phyloP scores from a whole-genome alignment of 2,113 vertebrate species.

The Xenopus laevis region DNA sequence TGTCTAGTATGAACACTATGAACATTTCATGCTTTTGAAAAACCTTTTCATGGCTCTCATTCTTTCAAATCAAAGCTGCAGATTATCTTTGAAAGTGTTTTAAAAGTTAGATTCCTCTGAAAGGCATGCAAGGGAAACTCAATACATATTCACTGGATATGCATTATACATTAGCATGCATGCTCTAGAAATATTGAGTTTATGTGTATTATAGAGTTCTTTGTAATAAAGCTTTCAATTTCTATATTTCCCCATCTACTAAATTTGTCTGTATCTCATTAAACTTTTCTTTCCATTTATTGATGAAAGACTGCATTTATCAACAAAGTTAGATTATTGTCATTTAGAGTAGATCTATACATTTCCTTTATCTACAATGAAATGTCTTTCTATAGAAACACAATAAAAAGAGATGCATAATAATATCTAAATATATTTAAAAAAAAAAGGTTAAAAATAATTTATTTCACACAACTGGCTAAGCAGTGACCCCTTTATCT shows the following conservation, averaged over 20 bases:
- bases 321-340: no score
- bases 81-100: constrained; percentile 23
- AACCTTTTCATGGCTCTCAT: no score
- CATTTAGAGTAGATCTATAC: no score
- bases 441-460: no score
- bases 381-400: no score
- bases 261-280: constrained; percentile 14
- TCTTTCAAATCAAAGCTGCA: not conserved
- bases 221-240: not conserved
- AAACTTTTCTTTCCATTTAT: constrained; percentile 5
- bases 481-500: no score
- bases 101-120: constrained; percentile 25
- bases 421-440: no score
- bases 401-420: no score
- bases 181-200: constrained; percentile 16
- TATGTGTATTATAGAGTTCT: not conserved
- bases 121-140: constrained; percentile 1
- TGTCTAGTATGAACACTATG: no score
- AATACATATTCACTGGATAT: constrained; percentile 22
- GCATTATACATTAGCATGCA: constrained; percentile 19
- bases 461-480: no score
- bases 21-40: no score
- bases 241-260: not conserved
- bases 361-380: no score
- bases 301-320: not conserved